Conservation (phyloP, 2,797 vertebrate species). For the Notolabrus celidotus region DNA sequence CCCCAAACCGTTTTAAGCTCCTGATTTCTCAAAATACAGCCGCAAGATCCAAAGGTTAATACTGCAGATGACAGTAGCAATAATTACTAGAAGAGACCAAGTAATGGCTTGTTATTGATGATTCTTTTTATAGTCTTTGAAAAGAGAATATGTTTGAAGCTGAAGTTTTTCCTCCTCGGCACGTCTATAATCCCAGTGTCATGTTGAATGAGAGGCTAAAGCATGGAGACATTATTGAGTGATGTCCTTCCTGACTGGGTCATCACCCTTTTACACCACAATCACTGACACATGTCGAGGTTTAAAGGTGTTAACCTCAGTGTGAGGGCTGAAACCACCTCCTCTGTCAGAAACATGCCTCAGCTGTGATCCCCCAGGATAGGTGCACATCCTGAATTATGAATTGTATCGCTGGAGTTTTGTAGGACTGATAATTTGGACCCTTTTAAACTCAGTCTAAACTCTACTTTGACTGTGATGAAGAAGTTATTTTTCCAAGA, state of each 20-base stretch:
- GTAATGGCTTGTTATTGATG: too few species aligned
- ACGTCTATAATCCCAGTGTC: conserved; percentile 45
- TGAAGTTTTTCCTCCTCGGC: conserved; percentile 11
- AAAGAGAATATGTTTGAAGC: too few species aligned
- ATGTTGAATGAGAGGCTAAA: conserved; percentile 49
- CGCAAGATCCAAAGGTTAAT: too few species aligned
- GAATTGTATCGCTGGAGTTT: conserved; percentile 31
- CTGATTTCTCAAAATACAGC: too few species aligned
- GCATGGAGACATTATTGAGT: conserved; percentile 49
- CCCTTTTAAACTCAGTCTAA: conserved; percentile 39
- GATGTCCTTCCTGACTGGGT: conserved; percentile 60
- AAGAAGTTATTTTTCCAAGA: not conserved
- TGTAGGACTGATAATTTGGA: conserved; percentile 51
- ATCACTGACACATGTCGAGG: conserved; percentile 83
- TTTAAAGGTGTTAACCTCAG: conserved; percentile 77
- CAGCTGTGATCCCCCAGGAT: conserved; percentile 48
- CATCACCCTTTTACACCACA: conserved; percentile 74
- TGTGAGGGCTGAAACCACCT: conserved; percentile 73
- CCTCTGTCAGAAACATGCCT: conserved; percentile 64
- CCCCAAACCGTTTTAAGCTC: too few species aligned
- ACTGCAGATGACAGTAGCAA: too few species aligned
- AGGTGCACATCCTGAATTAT: conserved; percentile 51
- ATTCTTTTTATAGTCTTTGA: too few species aligned
- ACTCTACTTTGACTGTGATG: conserved; percentile 10
- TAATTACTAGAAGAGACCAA: too few species aligned